A percentile compares a stretch with the other conserved stretches of the same genome.
phyloP scores from a whole-genome alignment of 2,797 vertebrate species.

The Miichthys miiuy region DNA sequence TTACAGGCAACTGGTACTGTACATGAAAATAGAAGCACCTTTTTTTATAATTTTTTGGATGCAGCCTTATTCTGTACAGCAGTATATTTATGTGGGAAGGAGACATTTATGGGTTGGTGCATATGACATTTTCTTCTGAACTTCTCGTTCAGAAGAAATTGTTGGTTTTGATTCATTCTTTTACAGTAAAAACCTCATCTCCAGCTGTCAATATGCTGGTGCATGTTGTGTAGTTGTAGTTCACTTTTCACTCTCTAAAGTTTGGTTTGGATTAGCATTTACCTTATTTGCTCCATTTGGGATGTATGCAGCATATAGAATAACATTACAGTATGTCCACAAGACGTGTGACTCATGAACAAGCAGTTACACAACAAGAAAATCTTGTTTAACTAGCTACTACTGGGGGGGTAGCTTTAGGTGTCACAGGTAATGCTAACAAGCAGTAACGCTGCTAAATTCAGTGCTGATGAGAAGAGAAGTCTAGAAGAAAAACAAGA shows the following conservation, averaged over 20 bases:
- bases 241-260: not conserved
- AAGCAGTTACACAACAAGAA: not conserved
- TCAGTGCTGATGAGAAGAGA: not conserved
- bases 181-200: constrained; percentile 1
- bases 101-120: not conserved
- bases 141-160: not conserved
- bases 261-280: not conserved
- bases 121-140: not conserved
- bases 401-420: too few relatives aligned
- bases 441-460: not conserved
- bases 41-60: not conserved
- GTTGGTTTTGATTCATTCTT: not conserved
- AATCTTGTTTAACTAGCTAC: not conserved
- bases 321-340: not conserved
- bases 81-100: constrained; percentile 7
- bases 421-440: not conserved
- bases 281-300: too few relatives aligned
- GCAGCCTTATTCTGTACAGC: not conserved
- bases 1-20: constrained; percentile 22
- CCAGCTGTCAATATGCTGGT: not conserved
- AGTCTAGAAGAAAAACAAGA: not conserved
- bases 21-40: not conserved
- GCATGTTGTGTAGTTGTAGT: not conserved
- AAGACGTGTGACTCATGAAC: not conserved
- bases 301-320: not conserved